Evolutionary conservation across 2,888 invertebrate genomes (phyloP).

Genomic region (Eurytoma californica): DNA sequence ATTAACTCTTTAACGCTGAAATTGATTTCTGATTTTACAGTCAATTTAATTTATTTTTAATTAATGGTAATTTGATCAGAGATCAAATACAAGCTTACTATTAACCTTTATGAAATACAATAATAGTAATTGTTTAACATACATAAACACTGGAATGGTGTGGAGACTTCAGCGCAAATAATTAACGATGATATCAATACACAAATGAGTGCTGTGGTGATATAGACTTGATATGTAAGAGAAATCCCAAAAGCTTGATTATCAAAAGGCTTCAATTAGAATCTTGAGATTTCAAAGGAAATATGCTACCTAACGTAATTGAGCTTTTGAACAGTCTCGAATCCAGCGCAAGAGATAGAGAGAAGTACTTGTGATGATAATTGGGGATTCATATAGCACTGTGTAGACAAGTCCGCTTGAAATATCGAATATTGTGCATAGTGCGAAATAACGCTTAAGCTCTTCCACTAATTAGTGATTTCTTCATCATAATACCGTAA

Average conservation of each 20-base stretch:
- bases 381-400: constrained; percentile 24
- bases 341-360: neutral
- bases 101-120: too few relatives aligned
- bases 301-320: constrained; percentile 33
- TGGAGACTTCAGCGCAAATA: neutral
- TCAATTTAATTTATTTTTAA: too few relatives aligned
- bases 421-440: constrained; percentile 31
- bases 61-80: too few relatives aligned
- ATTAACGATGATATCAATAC: neutral
- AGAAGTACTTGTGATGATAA: constrained; percentile 42
- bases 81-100: too few relatives aligned
- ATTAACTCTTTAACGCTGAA: neutral
- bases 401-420: constrained; percentile 12
- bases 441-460: constrained; percentile 21
- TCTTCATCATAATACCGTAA: neutral
- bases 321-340: constrained; percentile 43
- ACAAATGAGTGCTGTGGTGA: too few relatives aligned
- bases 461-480: constrained; percentile 41
- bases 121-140: too few relatives aligned
- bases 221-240: too few relatives aligned
- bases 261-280: constrained; percentile 29
- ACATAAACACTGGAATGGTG: too few relatives aligned
- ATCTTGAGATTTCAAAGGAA: constrained; percentile 48
- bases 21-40: neutral
- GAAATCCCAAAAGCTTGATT: constrained; percentile 26